A percentile compares a stretch with the other conserved stretches of the same genome.
Evolutionary conservation across 2,113 vertebrate genomes (phyloP).

Genomic region (Notothenia coriiceps): DNA sequence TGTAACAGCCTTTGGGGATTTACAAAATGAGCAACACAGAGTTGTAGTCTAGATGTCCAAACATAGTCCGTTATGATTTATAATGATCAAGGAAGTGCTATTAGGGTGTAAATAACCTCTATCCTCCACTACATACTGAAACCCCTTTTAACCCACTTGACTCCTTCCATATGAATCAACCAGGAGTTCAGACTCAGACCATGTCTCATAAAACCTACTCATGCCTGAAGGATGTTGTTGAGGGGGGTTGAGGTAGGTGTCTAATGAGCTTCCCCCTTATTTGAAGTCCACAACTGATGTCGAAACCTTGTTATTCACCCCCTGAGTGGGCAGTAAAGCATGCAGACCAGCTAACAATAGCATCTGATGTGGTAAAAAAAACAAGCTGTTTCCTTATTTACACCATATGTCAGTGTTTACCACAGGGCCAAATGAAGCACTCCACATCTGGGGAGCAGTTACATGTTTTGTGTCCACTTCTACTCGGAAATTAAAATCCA

Average conservation of each 20-base stretch:
- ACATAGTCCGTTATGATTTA: background rate
- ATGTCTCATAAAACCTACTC: conserved; percentile 45
- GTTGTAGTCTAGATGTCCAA: background rate
- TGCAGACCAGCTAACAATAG: conserved; percentile 59
- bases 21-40: background rate
- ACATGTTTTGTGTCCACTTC: conserved; percentile 15
- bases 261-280: conserved; percentile 68
- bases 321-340: conserved; percentile 19
- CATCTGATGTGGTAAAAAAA: background rate
- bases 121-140: background rate
- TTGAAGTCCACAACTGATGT: conserved; percentile 58
- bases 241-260: conserved; percentile 2
- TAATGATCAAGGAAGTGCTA: background rate
- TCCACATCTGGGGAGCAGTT: conserved; percentile 65
- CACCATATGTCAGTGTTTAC: conserved; percentile 66
- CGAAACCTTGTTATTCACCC: conserved; percentile 46
- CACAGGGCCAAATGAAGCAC: conserved; percentile 22
- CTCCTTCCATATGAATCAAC: conserved; percentile 13
- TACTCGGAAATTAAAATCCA: background rate
- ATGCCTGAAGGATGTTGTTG: conserved; percentile 29
- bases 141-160: background rate
- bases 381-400: conserved; percentile 46
- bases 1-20: background rate
- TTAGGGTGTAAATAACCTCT: background rate
- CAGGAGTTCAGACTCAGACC: conserved; percentile 9